Base-by-base conservation (phyloP, 1,140 invertebrate species). In the Achroia grisella region DNA sequence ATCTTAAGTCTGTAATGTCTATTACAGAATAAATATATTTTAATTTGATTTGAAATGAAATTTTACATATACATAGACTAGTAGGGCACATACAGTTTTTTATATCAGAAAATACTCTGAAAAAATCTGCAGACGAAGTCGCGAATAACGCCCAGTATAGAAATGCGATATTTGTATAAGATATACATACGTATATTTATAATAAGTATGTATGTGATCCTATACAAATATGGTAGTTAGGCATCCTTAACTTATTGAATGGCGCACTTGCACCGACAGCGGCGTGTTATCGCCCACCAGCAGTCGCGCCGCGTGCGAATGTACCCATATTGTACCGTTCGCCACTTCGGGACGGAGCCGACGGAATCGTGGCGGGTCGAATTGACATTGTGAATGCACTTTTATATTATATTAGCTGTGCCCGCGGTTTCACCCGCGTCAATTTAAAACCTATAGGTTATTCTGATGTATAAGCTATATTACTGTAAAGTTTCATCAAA, bases 211-310 rank as follows among this genome's bases (percentile, higher is more conserved):
- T 6, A 3, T 2, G 17, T 23, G 6, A 6, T 23, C 17, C 17
- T 23, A 23, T 23, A 23, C 17, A 23, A 23, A 23, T 31, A 6
- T 40, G 17, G 0, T 8, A 8, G 10, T 14, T 11, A 29, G 12
- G 11, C 51, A 58, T n/a, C 56, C 56, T 51, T 58, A 54, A n/a
- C n/a, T 15, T 36, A 39, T 46, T 50, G 50, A 58, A 64, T 55
- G 54, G 53, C 61, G 62, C 57, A 60, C 42, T 50, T 44, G 41
- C 35, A 15, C 48, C 37, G 43, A 28, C n/a, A 31, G 31, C 28
- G 42, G 34, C 17, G 53, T 30, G 37, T 54, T 58, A 58, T 58
- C 56, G 44, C 40, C 11, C 51, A 35, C 37, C 44, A 37, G 43
- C 56, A 58, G 45, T 12, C 45, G 10, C 46, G 33, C 27, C 17